Evolutionary conservation across 2,113 vertebrate species (phyloP).

Genomic region (Triplophysa siluroides): DNA sequence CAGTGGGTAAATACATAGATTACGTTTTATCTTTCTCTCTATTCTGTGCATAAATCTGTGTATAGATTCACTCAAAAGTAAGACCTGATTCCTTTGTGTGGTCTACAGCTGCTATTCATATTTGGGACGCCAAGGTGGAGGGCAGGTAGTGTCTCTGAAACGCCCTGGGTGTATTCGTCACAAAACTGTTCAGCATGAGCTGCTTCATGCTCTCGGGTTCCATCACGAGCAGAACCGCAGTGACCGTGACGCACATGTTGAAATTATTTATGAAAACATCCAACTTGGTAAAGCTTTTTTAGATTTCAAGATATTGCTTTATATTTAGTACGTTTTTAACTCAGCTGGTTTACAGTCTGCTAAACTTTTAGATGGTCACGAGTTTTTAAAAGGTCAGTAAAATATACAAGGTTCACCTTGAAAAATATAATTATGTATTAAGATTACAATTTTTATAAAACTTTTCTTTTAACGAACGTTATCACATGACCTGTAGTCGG

Average conservation of each 20-base stretch:
- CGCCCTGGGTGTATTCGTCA: slow-evolving; percentile 41
- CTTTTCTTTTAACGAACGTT: too few relatives aligned
- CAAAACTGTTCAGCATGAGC: slow-evolving; percentile 53
- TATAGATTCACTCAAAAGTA: neutral
- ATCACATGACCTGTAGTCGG: too few relatives aligned
- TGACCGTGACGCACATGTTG: slow-evolving; percentile 56
- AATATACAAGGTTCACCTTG: too few relatives aligned
- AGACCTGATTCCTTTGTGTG: neutral
- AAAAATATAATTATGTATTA: too few relatives aligned
- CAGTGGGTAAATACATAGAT: slow-evolving; percentile 58
- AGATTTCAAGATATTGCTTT: too few relatives aligned
- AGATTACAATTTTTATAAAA: too few relatives aligned
- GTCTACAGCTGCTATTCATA: slow-evolving; percentile 55
- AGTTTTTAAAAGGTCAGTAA: too few relatives aligned
- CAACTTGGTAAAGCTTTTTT: slow-evolving; percentile 16
- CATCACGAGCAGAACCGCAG: slow-evolving; percentile 59
- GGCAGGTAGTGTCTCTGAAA: slow-evolving; percentile 56
- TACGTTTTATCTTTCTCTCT: neutral
- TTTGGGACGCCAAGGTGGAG: slow-evolving; percentile 42
- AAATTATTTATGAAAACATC: slow-evolving; percentile 55
- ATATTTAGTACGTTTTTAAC: too few relatives aligned
- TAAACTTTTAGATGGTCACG: neutral
- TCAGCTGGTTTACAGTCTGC: too few relatives aligned
- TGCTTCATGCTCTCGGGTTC: slow-evolving; percentile 62
- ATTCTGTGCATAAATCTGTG: neutral